These are phyloP conservation scores for Ceratoteleas bidentatus DNA, from an alignment of 1,140 invertebrate genomes.

Conservation along the genomic window DNA sequence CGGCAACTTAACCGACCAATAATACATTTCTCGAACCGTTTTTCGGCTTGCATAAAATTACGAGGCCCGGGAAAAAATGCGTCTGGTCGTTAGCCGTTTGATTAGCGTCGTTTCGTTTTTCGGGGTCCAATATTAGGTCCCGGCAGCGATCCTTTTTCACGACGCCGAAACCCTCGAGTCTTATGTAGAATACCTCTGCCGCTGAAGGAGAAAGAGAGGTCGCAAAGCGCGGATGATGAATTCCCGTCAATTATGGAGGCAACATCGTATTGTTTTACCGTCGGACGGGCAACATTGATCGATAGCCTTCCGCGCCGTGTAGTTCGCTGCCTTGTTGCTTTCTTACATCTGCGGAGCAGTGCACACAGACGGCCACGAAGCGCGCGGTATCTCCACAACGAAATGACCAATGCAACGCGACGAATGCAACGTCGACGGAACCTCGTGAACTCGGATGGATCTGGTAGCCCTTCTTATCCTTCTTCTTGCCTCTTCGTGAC, in stretches of 20 bases:
- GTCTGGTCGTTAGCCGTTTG: background rate
- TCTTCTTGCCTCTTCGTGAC: conserved; percentile 46
- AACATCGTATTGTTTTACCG: conserved; percentile 82
- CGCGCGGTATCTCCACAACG: conserved; percentile 53
- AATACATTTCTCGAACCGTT: background rate
- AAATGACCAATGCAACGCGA: conserved; percentile 60
- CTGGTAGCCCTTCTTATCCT: conserved; percentile 29
- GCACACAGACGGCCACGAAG: conserved; percentile 38
- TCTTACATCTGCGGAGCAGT: conserved; percentile 50
- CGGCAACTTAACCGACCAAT: background rate
- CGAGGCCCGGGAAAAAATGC: conserved; percentile 5
- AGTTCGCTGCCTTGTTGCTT: conserved; percentile 59
- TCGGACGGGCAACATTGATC: conserved; percentile 80
- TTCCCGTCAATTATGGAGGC: conserved; percentile 81
- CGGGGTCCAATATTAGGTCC: conserved; percentile 15
- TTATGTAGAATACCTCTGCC: conserved; percentile 37
- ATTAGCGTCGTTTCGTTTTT: conserved; percentile 26
- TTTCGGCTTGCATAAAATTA: conserved; percentile 25
- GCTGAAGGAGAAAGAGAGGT: conserved; percentile 49
- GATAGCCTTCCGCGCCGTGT: conserved; percentile 70
- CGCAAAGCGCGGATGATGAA: conserved; percentile 79
- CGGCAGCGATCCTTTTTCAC: conserved; percentile 36
- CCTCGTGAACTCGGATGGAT: conserved; percentile 39
- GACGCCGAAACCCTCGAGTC: conserved; percentile 42
- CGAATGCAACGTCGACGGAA: conserved; percentile 35